A percentile compares a stretch with the other conserved stretches of the same genome.
These are phyloP conservation scores for Ptychadena robeensis DNA, from an alignment of 2,797 vertebrate species.

Conservation along the genomic window DNA sequence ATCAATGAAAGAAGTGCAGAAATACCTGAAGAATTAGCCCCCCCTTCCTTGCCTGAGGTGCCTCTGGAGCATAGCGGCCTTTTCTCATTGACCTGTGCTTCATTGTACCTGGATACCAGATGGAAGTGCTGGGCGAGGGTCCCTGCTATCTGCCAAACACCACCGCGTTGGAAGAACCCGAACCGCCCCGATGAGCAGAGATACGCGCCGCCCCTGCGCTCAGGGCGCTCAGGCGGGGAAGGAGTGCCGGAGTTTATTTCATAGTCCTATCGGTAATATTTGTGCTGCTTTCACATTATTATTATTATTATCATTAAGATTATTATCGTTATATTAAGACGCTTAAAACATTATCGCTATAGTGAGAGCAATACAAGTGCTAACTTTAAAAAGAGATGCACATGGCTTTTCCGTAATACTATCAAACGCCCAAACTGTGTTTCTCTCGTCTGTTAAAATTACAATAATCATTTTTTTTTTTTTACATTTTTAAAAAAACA, in stretches of 20 bases:
- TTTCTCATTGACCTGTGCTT: conserved; percentile 14
- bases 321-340: not conserved
- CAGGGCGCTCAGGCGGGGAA: conserved; percentile 22
- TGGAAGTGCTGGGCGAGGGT: not conserved
- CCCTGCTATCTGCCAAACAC: not conserved
- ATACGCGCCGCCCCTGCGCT: no score
- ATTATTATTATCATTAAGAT: not conserved
- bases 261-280: conserved; percentile 29
- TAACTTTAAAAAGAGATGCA: conserved; percentile 17
- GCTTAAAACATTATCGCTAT: conserved; percentile 30
- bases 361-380: conserved; percentile 20
- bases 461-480: not conserved
- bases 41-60: conserved; percentile 33
- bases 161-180: not conserved
- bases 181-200: not conserved
- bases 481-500: not conserved
- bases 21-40: conserved; percentile 55
- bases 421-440: not conserved
- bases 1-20: conserved; percentile 54
- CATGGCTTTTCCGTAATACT: conserved; percentile 45
- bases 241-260: not conserved
- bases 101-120: conserved; percentile 12
- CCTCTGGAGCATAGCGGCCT: not conserved
- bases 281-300: conserved; percentile 58
- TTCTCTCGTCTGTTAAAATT: not conserved